phyloP scores from a whole-genome alignment of 2,888 invertebrate species.

The Tenthredo notha region DNA sequence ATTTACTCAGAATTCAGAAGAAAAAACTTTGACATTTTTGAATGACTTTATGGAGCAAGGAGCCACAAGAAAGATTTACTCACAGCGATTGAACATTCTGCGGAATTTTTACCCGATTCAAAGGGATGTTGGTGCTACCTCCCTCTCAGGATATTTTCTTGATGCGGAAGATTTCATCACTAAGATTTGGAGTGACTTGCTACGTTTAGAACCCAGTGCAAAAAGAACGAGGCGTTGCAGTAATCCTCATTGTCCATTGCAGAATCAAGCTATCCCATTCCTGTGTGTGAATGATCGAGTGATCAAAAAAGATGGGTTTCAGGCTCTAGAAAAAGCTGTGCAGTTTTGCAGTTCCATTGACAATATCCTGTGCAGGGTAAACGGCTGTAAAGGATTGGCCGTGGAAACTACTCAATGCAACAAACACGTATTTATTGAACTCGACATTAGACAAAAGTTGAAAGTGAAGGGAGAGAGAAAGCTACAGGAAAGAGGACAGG shows the following conservation, averaged over 20 bases:
- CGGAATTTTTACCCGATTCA: background rate
- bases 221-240: conserved; percentile 11
- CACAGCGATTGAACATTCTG: conserved; percentile 24
- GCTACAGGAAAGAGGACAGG: background rate
- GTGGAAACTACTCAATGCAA: background rate
- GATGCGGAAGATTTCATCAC: conserved; percentile 23
- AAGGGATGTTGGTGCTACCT: background rate
- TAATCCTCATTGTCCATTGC: conserved; percentile 8
- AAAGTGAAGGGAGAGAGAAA: too few relatives aligned
- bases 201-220: background rate
- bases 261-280: conserved; percentile 16
- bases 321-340: conserved; percentile 23
- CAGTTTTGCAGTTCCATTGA: background rate
- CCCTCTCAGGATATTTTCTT: background rate
- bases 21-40: conserved; percentile 11
- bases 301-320: conserved; percentile 8
- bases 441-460: conserved; percentile 7
- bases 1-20: conserved; percentile 18
- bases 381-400: conserved; percentile 23
- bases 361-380: background rate
- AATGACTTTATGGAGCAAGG: conserved; percentile 29
- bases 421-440: conserved; percentile 38
- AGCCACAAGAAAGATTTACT: conserved; percentile 1
- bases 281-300: conserved; percentile 8
- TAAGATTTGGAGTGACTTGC: conserved; percentile 7